Evolutionary conservation across 2,113 vertebrate species (phyloP).

Genomic region (Lonchura striata): DNA sequence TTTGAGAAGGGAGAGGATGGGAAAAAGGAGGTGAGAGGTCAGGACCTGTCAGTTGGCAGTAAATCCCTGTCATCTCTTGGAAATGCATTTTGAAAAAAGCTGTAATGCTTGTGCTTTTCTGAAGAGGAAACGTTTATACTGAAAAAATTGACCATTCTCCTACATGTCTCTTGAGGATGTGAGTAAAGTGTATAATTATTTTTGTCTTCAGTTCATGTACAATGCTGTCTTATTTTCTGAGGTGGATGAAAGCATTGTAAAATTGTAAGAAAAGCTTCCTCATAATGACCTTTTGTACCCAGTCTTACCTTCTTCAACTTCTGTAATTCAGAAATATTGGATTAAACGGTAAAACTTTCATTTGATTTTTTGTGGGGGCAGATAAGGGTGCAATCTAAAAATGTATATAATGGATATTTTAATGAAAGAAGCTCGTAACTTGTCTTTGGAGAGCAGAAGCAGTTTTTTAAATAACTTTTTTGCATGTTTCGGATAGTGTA

Average conservation of each 20-base stretch:
- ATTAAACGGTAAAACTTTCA: neutral
- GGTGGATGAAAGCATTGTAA: neutral
- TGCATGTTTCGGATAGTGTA: neutral
- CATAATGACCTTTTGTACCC: neutral
- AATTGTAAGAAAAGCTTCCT: accelerated
- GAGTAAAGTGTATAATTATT: neutral
- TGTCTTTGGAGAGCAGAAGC: neutral
- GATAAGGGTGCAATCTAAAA: neutral
- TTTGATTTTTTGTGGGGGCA: neutral
- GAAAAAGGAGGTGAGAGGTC: neutral
- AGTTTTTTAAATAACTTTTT: neutral
- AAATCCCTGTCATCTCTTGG: neutral
- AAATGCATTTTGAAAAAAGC: neutral
- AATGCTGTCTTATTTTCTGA: neutral
- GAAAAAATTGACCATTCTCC: neutral
- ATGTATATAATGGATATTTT: neutral
- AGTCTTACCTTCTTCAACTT: neutral
- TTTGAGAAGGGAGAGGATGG: neutral
- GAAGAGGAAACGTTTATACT: neutral
- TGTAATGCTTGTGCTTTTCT: neutral
- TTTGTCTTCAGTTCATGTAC: neutral
- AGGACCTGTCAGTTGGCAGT: neutral
- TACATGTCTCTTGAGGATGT: neutral
- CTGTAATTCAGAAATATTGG: neutral
- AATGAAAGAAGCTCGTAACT: neutral